Percentiles rank a stretch among this genome's conserved stretches.
These are phyloP conservation scores for Ficedula albicollis DNA, from an alignment of 2,797 vertebrate genomes.

Conservation along the genomic window DNA sequence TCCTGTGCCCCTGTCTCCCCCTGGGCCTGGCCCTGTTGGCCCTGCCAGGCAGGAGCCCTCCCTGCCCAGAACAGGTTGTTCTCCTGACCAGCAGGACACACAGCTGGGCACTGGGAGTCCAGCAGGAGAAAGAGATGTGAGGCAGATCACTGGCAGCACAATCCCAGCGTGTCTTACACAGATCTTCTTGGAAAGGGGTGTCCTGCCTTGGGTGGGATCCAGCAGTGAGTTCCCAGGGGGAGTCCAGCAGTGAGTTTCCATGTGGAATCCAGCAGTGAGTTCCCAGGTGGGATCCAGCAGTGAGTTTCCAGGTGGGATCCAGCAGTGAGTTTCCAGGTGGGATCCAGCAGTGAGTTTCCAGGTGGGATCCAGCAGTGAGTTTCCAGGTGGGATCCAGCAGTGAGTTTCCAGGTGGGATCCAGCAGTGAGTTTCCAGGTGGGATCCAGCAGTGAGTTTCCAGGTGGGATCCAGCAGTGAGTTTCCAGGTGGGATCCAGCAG, in stretches of 20 bases:
- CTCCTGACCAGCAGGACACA: neutral
- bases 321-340: neutral
- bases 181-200: neutral
- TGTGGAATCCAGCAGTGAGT: neutral
- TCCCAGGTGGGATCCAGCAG: neutral
- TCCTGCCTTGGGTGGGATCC: neutral
- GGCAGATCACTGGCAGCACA: neutral
- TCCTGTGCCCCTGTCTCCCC: neutral
- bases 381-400: neutral
- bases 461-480: no score
- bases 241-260: no score
- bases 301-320: neutral
- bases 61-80: neutral
- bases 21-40: neutral
- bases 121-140: neutral
- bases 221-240: neutral
- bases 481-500: neutral
- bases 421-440: neutral
- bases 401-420: neutral
- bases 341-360: neutral
- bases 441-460: neutral
- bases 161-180: rapidly evolving
- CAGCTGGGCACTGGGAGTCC: rapidly evolving
- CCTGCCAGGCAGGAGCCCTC: neutral
- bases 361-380: neutral